Evolutionary conservation across 2,797 vertebrate genomes (phyloP).

Genomic region (Coluber constrictor): DNA sequence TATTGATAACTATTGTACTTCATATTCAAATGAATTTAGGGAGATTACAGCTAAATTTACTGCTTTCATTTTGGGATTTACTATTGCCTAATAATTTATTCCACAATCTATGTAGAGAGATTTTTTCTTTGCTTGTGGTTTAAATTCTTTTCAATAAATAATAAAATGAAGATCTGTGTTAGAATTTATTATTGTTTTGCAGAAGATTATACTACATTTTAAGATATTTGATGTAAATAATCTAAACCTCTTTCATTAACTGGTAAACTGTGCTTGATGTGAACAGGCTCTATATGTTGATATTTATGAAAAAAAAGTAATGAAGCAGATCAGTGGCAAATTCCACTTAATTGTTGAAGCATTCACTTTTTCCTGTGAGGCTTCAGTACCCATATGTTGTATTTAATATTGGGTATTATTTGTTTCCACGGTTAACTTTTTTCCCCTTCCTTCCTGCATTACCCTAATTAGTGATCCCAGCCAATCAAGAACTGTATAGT

Average conservation of each 20-base stretch:
- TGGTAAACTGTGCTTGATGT: neutral
- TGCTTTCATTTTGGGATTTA: neutral
- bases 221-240: neutral
- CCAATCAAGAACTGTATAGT: neutral
- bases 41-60: neutral
- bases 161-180: neutral
- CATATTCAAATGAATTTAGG: neutral
- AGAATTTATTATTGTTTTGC: neutral
- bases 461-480: neutral
- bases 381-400: neutral
- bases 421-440: neutral
- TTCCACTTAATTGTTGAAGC: neutral
- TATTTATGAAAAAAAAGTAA: neutral
- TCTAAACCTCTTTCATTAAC: neutral
- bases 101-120: neutral
- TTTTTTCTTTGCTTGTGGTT: neutral
- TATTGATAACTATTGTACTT: neutral
- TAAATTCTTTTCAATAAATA: neutral
- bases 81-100: neutral
- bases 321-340: neutral
- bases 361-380: neutral
- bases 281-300: neutral
- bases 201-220: neutral
- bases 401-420: neutral
- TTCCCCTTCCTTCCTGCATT: neutral